Percentiles rank a stretch among this genome's conserved stretches.
Evolutionary conservation across 2,113 vertebrate genomes (phyloP).

Genomic region (Tachycineta bicolor): DNA sequence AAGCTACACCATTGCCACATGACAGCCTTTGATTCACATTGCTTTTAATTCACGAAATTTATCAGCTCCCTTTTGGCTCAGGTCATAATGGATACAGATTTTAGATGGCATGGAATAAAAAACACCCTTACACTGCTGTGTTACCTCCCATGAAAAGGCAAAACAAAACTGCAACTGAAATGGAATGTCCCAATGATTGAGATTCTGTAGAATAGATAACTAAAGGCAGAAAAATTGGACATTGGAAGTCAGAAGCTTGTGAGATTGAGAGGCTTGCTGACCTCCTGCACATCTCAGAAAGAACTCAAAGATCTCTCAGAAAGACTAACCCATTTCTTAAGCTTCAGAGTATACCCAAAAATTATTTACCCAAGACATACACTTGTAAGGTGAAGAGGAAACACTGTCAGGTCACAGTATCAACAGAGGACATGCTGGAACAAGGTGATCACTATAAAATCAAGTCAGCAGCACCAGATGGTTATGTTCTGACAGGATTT

Average conservation of each 20-base stretch:
- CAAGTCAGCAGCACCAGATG: not conserved
- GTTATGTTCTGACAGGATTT: not conserved
- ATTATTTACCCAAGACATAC: not conserved
- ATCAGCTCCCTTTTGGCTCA: not conserved
- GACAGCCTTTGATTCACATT: not conserved
- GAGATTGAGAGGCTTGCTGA: not conserved
- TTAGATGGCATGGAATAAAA: not conserved
- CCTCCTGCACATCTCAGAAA: not conserved
- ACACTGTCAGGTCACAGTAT: not conserved
- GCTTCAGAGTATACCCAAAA: not conserved
- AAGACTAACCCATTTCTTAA: not conserved
- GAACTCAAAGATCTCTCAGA: not conserved
- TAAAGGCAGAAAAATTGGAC: not conserved
- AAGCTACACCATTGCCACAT: not conserved
- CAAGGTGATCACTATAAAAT: not conserved
- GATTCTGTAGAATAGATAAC: not conserved
- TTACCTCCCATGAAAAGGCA: not conserved
- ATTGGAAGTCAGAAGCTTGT: rapidly evolving
- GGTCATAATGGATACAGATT: not conserved
- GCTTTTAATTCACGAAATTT: not conserved
- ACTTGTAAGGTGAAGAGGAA: not conserved
- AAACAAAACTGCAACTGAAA: not conserved
- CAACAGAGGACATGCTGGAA: not conserved
- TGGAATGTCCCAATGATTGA: not conserved
- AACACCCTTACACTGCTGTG: not conserved